Base-by-base conservation (phyloP, 2,113 vertebrate genomes). In the Catharus bicknelli region DNA sequence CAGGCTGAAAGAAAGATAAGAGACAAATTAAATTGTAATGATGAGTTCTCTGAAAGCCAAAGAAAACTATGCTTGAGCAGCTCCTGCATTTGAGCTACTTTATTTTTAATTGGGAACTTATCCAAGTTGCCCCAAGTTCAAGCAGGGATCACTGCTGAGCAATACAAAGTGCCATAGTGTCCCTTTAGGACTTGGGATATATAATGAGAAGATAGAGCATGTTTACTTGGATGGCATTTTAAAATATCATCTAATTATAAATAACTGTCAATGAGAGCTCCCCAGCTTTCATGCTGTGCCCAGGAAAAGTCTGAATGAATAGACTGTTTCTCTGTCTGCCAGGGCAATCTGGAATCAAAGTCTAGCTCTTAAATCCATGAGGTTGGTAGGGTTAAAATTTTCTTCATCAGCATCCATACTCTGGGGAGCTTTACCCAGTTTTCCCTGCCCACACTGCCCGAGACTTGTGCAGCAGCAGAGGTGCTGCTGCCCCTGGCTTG, bases 201-300 rank as follows among this genome's bases (percentile, higher is more conserved):
- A 59, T 77, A 93, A 94, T 95, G 82, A 95, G 77, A 67, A 47
- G 50, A 87, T 47, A 62, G 80, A 90, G 77, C 74, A 14, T 90
- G 84, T 93, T 92, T 87, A 58, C 53, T 93, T 83, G 82, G 47
- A 76, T 90, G 32, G 82, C 85, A 79, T 96, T 95, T 96, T 92
- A 89, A 94, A 96, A 84, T 92, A 91, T 54, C 79, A 58, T 90
- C 85, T 90, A 92, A 94, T 96, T 97, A 96, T 94, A 96, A 95
- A 86, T 90, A 90, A 87, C 83, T 94, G 81, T 83, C 92, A 94
- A 7, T 95, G 81, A 81, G 59, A 82, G 75, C 43, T 96, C 82
- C 85, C 43, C 26, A 57, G 93, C 72, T 90, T 67, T 88, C 77
- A 45, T 83, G 53, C 91, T 93, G 68, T 94, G 88, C 88, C 64